These are phyloP conservation scores for Arenicola marina DNA, from an alignment of 2,888 invertebrate species.

Conservation along the genomic window DNA sequence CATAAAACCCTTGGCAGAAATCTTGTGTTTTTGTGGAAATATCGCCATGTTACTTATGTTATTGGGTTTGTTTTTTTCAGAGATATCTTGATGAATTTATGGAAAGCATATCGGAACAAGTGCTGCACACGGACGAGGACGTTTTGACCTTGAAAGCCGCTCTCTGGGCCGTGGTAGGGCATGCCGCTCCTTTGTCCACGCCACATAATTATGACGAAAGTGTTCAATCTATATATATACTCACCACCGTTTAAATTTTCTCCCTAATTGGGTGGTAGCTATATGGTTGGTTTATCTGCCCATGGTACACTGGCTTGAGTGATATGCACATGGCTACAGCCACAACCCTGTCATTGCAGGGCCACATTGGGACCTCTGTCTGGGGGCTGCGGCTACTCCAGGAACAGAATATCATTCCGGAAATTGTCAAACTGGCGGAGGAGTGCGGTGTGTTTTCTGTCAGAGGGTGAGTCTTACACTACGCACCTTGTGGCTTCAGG, in stretches of 20 bases:
- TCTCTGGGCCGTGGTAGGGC: slow-evolving; percentile 75
- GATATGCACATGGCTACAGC: neutral
- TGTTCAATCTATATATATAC: too few relatives aligned
- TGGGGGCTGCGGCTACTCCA: slow-evolving; percentile 77
- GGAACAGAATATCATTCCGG: slow-evolving; percentile 65
- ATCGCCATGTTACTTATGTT: too few relatives aligned
- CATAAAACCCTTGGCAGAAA: too few relatives aligned
- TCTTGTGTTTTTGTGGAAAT: too few relatives aligned
- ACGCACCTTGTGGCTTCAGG: too few relatives aligned
- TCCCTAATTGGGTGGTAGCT: neutral
- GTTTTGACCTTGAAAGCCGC: slow-evolving; percentile 81
- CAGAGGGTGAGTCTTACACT: slow-evolving; percentile 65
- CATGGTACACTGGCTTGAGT: neutral
- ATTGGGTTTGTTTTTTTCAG: slow-evolving; percentile 6
- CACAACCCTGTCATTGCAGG: slow-evolving; percentile 59
- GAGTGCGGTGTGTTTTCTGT: slow-evolving; percentile 83
- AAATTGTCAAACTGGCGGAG: slow-evolving; percentile 73
- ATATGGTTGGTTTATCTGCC: neutral
- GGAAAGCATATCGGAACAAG: slow-evolving; percentile 43
- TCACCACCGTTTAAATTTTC: neutral
- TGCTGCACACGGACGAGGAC: slow-evolving; percentile 46
- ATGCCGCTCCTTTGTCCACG: too few relatives aligned
- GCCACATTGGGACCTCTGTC: slow-evolving; percentile 77
- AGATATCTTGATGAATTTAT: slow-evolving; percentile 51
- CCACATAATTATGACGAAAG: too few relatives aligned